Percentiles rank a stretch among this genome's conserved stretches.
Conservation (phyloP, 2,113 vertebrate genomes). For the Chroicocephalus ridibundus region DNA sequence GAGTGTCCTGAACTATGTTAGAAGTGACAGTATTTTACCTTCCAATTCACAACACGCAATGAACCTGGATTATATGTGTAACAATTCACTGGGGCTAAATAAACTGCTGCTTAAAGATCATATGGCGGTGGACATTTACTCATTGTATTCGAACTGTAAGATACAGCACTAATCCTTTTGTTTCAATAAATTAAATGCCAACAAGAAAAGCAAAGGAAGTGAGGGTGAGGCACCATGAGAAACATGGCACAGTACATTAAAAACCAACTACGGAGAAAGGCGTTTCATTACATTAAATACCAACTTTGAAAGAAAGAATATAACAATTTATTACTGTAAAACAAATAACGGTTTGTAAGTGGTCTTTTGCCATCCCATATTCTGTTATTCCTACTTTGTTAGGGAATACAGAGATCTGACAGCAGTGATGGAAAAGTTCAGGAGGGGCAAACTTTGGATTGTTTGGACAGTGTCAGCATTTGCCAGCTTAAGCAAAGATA, state of each 20-base stretch:
- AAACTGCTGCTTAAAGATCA: slow-evolving; percentile 27
- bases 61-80: not conserved
- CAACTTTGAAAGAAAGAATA: not conserved
- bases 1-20: not conserved
- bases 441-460: not conserved
- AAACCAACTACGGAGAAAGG: not conserved
- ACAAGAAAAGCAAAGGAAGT: not conserved
- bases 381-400: not conserved
- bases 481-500: not conserved
- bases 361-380: not conserved
- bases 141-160: not conserved
- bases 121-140: not conserved
- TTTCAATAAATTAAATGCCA: slow-evolving; percentile 37
- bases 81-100: not conserved
- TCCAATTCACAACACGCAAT: not conserved
- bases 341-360: not conserved
- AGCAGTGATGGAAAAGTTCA: not conserved
- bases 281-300: not conserved
- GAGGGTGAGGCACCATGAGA: not conserved
- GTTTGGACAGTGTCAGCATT: not conserved
- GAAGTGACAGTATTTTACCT: slow-evolving; percentile 9
- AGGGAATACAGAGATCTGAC: not conserved
- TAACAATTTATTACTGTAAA: not conserved
- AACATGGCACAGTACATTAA: not conserved
- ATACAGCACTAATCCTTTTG: not conserved